Percentiles rank a stretch among this genome's conserved stretches.
These are phyloP conservation scores for Ryuthela nishihirai DNA, from an alignment of 2,888 invertebrate species.

Conservation along the genomic window DNA sequence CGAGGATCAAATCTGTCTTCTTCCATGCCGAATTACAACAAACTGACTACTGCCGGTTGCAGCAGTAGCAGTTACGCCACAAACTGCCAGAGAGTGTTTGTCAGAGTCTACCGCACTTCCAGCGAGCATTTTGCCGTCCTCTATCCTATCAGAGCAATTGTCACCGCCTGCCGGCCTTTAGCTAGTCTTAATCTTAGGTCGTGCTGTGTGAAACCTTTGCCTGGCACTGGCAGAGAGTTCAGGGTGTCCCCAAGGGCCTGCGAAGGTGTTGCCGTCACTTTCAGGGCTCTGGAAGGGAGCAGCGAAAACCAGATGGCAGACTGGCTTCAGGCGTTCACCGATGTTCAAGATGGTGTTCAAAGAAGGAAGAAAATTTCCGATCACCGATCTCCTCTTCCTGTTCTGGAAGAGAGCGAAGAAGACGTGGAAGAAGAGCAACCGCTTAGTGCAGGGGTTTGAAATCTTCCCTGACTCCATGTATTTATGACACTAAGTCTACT, in stretches of 20 bases:
- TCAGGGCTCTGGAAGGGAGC: conserved; percentile 17
- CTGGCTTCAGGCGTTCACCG: conserved; percentile 30
- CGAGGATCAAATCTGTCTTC: conserved; percentile 16
- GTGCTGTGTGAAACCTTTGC: conserved; percentile 24
- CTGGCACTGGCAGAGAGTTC: conserved; percentile 3
- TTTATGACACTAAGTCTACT: too few species aligned
- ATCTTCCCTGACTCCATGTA: too few species aligned
- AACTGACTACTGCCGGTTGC: background rate
- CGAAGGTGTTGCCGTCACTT: conserved; percentile 28
- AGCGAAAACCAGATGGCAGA: conserved; percentile 20
- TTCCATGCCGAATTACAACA: background rate
- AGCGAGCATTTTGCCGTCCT: conserved; percentile 43
- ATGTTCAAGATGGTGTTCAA: conserved; percentile 9
- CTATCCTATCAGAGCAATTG: conserved; percentile 40
- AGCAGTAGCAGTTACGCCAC: background rate
- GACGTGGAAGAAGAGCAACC: conserved; percentile 9
- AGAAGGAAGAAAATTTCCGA: conserved; percentile 27
- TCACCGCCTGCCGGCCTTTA: conserved; percentile 39
- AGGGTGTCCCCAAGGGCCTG: conserved; percentile 28
- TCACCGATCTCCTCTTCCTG: conserved; percentile 23
- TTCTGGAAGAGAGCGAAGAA: conserved; percentile 30
- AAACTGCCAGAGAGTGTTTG: conserved; percentile 41
- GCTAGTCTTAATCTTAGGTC: conserved; percentile 34
- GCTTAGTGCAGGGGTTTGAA: too few species aligned
- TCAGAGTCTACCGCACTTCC: conserved; percentile 42